Conservation (phyloP, 2,888 invertebrate genomes). For the Lochmaea capreae region DNA sequence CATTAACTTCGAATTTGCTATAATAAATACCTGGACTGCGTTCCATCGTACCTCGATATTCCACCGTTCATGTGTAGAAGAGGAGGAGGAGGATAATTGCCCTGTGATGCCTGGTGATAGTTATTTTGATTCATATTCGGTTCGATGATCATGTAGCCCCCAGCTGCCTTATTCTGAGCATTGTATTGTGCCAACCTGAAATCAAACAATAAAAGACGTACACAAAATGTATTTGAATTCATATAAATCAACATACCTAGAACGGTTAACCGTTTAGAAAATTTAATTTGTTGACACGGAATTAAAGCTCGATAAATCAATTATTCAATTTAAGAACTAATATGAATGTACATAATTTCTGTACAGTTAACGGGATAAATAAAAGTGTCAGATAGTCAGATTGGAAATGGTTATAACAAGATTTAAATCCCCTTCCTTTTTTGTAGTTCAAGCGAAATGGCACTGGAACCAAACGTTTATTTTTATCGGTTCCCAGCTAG, state of each 20-base stretch:
- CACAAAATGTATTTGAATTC: neutral
- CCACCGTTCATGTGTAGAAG: constrained; percentile 67
- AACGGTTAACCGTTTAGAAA: too few species aligned
- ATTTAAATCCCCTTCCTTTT: too few species aligned
- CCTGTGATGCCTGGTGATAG: constrained; percentile 64
- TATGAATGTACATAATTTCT: too few species aligned
- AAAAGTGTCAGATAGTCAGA: too few species aligned
- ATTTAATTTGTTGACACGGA: too few species aligned
- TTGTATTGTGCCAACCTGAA: constrained; percentile 50
- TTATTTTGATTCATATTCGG: constrained; percentile 58
- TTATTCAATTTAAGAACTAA: too few species aligned
- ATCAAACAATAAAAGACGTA: constrained; percentile 32
- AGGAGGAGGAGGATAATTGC: constrained; percentile 70
- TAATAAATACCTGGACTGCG: constrained; percentile 43
- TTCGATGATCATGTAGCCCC: constrained; percentile 66
- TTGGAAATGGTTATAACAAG: too few species aligned
- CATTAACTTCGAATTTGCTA: neutral
- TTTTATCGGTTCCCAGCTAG: too few species aligned
- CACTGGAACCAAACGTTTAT: too few species aligned
- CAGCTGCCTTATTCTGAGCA: constrained; percentile 49
- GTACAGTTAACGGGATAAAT: too few species aligned
- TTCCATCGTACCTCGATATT: constrained; percentile 55
- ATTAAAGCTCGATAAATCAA: too few species aligned
- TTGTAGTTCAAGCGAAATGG: too few species aligned
- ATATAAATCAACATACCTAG: neutral